Evolutionary conservation across 2,888 invertebrate species (phyloP).

Genomic region (Halictus quadricinctus): DNA sequence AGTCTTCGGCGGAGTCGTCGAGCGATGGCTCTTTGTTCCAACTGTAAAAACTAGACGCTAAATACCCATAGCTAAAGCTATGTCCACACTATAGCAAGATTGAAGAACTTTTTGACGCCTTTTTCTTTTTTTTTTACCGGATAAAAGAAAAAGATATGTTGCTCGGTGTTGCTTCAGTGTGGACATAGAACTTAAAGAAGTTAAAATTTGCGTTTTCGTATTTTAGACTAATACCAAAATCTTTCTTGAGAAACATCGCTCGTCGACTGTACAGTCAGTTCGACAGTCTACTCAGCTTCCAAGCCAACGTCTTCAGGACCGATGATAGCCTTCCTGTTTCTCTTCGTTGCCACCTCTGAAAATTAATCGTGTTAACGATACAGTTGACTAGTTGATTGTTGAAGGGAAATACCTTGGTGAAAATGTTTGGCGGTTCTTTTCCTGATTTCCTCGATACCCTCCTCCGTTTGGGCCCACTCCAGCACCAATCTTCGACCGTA

Average conservation of each 20-base stretch:
- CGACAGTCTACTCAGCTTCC: constrained; percentile 38
- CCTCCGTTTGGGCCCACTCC: constrained; percentile 95
- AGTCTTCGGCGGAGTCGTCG: background rate
- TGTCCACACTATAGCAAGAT: background rate
- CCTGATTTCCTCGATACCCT: constrained; percentile 90
- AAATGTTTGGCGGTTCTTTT: constrained; percentile 92
- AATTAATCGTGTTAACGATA: constrained; percentile 16
- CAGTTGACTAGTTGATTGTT: constrained; percentile 16
- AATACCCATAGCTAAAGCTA: background rate
- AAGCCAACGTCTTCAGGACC: constrained; percentile 76
- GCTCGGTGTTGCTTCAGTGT: background rate
- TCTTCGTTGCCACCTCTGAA: constrained; percentile 69
- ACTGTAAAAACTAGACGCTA: background rate
- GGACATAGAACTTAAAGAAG: too few species aligned
- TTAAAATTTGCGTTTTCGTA: background rate
- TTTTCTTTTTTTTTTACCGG: background rate
- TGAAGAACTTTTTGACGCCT: background rate
- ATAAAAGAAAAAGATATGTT: background rate
- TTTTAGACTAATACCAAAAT: background rate
- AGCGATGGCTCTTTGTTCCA: background rate
- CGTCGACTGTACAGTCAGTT: background rate
- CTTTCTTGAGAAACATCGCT: background rate
- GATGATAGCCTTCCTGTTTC: constrained; percentile 73
- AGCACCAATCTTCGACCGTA: constrained; percentile 97
- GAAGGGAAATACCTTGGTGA: constrained; percentile 76